Evolutionary conservation across 2,888 invertebrate species (phyloP), one percentile per base, ranked within the genome.

Genomic region (Orchesellides sinensis): DNA sequence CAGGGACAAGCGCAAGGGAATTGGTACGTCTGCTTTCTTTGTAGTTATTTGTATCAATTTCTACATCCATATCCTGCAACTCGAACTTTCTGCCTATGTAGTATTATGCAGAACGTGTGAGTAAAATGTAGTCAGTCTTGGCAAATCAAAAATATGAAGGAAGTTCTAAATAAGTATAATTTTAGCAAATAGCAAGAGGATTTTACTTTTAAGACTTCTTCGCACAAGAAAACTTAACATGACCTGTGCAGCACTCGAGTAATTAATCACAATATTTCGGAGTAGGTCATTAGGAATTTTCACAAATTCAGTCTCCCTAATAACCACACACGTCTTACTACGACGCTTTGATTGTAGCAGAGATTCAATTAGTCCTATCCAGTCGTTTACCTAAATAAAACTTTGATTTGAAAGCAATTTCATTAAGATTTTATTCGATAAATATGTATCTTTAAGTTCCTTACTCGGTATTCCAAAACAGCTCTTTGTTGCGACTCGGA

Each of bases 331-430:
- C 3, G 81, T 74, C 49, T 75, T 82, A 19, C 74, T 74, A 14
- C 81, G 40, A 4, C 73, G 59, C 25, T 74, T 74, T 0, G 68
- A 74, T 17, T 49, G 59, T 25, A 82, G 21, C 19, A 82, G 49
- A 3, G 81, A 66, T 27, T 82, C 81, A 14, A 59, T 66, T 17
- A 68, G 25, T 0, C 81, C 81, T n/a, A 82, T 75, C 81, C 81
- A 82, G 45, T 74, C 74, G n/a, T 82, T 74, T 61, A 63, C 68
- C 74, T 74, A 23, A 10, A 40, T n/a, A 40, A 5, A 40, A 32
- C n/a, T n/a, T n/a, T n/a, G n/a, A n/a, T n/a, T n/a, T 40, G 23
- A 21, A 32, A 32, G 12, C 21, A 40, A 40, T 40, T 5, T 8
- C 40, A 5, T 40, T 3, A 32, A 70, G 6, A 5, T 23, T 65